Evolutionary conservation across 2,113 vertebrate species (phyloP).

Genomic region (Melanerpes formicivorus): DNA sequence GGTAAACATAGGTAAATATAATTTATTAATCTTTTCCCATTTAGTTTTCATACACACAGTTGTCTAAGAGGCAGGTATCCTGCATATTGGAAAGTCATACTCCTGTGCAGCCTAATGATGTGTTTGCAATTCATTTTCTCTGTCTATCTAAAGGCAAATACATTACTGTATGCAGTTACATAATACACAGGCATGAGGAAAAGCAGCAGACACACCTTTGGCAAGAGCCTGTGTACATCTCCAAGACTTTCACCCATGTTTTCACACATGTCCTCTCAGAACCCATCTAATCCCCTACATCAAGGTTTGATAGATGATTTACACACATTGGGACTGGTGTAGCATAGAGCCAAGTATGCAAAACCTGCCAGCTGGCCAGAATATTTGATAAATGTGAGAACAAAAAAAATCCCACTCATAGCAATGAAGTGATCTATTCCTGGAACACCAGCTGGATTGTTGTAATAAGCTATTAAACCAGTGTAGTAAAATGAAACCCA

Average conservation of each 20-base stretch:
- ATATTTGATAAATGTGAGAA: conserved; percentile 42
- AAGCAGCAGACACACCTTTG: conserved; percentile 26
- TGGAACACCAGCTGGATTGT: conserved; percentile 57
- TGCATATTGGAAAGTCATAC: not conserved
- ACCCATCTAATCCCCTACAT: conserved; percentile 5
- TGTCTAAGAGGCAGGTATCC: not conserved
- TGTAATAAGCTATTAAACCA: conserved; percentile 43
- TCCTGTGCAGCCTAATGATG: not conserved
- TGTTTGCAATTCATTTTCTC: conserved; percentile 17
- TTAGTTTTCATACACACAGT: not conserved
- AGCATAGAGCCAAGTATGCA: not conserved
- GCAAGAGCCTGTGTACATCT: not conserved
- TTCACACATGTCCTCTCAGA: conserved; percentile 52
- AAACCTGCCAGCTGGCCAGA: conserved; percentile 58
- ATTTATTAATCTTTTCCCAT: not conserved
- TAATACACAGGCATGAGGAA: conserved; percentile 28
- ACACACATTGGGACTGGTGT: not conserved
- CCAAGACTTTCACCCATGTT: conserved; percentile 36
- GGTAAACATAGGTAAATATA: not conserved
- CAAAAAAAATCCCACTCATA: conserved; percentile 26
- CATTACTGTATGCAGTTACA: not conserved
- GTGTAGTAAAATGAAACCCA: conserved; percentile 50
- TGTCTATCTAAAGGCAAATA: not conserved
- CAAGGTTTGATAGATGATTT: conserved; percentile 60
- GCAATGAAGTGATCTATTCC: conserved; percentile 51